Base-by-base conservation (phyloP, 2,113 vertebrate genomes). In the Glaucomys volans region DNA sequence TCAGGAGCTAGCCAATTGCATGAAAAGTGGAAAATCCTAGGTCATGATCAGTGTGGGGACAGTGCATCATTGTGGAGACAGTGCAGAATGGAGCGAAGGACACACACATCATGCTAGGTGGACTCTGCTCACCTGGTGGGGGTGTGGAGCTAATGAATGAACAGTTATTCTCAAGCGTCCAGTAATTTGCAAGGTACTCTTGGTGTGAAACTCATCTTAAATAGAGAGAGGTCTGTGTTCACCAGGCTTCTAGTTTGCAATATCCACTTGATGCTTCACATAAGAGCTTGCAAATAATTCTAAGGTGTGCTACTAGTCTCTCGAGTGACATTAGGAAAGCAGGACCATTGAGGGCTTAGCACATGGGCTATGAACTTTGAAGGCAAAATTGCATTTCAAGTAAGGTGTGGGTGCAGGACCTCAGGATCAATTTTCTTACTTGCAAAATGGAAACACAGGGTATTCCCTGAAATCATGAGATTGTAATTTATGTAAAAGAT, bases 351-450 rank as follows among this genome's bases (percentile, higher is more conserved):
- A 52, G 64, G 80, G 9, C 17, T 30, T 12, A 59, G 54, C 32
- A 7, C 64, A 35, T 75, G 52, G 44, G 8, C 30, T 72, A 13
- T 77, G 52, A 62, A 66, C 67, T 91, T 91, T 52, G 54, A 95
- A 81, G 69, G 35, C 5, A 90, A 2, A 26, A 8, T 35, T 72
- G 44, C 13, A 52, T 93, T 96, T 93, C 11, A 50, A 11, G 2
- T 26, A 35, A 93, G 52, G n/a, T 20, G 11, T 74, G 40, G 5
- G 17, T 59, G 75, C 11, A 69, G 40, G 16, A 79, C 16, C 35
- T 69, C 76, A 24, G 71, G 13, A n/a, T 91, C 44, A 54, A 5
- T 77, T 87, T 85, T 96, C 66, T 95, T 91, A 74, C 13, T 30
- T 89, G 5, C 7, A 88, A 93, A 93, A 86, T 83, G 44, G 26